Percentiles rank a stretch among this genome's conserved stretches.
These are phyloP conservation scores for Cordilura impudica DNA, from an alignment of 2,888 invertebrate genomes.

Conservation along the genomic window DNA sequence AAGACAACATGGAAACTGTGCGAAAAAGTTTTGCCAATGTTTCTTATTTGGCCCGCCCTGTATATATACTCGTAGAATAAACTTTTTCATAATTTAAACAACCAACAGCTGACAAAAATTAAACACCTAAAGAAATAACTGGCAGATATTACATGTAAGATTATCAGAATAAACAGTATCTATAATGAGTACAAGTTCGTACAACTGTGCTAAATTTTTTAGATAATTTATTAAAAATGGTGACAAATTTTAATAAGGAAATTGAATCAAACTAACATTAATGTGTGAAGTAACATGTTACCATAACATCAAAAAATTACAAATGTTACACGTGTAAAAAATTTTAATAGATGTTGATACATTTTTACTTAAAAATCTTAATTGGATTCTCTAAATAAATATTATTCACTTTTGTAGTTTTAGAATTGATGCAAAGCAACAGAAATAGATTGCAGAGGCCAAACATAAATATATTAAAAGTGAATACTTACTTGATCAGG, in stretches of 20 bases:
- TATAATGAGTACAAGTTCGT: no score
- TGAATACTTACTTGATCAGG: slow-evolving; percentile 92
- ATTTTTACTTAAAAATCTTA: neutral
- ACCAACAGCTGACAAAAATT: no score
- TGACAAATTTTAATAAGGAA: slow-evolving; percentile 8
- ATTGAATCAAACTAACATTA: neutral
- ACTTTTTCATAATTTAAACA: no score
- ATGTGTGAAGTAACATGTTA: neutral
- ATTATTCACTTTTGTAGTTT: neutral
- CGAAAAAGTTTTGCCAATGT: no score
- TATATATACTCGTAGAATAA: no score
- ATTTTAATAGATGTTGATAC: neutral
- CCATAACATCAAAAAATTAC: neutral
- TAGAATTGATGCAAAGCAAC: no score
- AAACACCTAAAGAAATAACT: no score
- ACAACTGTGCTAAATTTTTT: neutral
- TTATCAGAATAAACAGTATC: neutral
- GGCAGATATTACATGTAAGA: neutral
- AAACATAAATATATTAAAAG: neutral
- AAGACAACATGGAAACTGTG: no score
- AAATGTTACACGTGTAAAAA: slow-evolving; percentile 5
- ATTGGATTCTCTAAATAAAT: neutral
- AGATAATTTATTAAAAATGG: neutral
- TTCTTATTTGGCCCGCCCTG: no score
- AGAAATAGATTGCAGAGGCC: no score